These are phyloP conservation scores for Eira barbara DNA, from an alignment of 2,113 vertebrate genomes.

Conservation along the genomic window DNA sequence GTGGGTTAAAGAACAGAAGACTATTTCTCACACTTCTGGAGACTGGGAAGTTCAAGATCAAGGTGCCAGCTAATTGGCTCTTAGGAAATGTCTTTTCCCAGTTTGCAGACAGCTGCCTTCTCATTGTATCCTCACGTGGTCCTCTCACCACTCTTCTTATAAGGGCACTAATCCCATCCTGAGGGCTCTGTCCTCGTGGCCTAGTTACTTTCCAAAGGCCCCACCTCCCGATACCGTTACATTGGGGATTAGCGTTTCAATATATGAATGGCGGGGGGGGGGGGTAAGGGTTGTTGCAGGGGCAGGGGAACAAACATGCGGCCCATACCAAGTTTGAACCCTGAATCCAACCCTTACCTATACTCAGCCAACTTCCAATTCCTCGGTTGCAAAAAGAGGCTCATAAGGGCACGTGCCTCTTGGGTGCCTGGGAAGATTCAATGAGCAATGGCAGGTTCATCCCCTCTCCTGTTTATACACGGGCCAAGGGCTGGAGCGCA, in stretches of 20 bases:
- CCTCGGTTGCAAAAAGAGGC: neutral
- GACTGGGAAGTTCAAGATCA: neutral
- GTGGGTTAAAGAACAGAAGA: neutral
- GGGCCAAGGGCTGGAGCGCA: neutral
- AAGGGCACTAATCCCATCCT: neutral
- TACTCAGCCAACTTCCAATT: neutral
- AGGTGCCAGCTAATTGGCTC: neutral
- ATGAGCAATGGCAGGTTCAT: neutral
- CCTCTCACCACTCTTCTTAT: neutral
- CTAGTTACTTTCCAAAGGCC: neutral
- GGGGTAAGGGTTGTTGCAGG: neutral
- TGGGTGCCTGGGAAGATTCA: neutral
- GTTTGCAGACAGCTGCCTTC: neutral
- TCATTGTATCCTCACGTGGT: neutral
- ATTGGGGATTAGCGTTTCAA: neutral
- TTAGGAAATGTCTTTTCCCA: neutral
- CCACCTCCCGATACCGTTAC: neutral
- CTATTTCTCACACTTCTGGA: neutral
- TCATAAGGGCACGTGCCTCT: neutral
- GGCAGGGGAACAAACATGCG: neutral
- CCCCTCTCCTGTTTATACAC: neutral
- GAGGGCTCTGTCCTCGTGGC: neutral
- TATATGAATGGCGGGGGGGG: neutral
- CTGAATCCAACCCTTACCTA: neutral
- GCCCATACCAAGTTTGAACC: neutral